These are phyloP conservation scores for Apotomis betuletana DNA, from an alignment of 2,888 invertebrate genomes.

Conservation along the genomic window DNA sequence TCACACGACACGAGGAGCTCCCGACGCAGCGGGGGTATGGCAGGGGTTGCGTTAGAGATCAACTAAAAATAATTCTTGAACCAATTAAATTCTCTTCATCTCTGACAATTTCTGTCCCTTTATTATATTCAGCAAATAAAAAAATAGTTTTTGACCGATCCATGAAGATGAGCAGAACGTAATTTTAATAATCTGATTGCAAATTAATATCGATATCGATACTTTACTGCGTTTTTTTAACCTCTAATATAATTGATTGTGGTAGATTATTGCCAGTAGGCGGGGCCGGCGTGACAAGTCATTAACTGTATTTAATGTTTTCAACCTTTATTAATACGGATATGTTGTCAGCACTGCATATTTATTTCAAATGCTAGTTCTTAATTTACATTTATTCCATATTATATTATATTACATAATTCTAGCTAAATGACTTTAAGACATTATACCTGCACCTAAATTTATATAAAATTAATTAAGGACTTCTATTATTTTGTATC, in stretches of 20 bases:
- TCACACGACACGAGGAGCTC: not conserved
- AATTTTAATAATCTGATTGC: conserved; percentile 4
- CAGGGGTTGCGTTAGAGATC: conserved; percentile 8
- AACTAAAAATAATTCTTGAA: conserved; percentile 10
- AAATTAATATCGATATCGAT: conserved; percentile 20
- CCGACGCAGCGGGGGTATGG: not conserved
- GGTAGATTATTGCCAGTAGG: conserved; percentile 50
- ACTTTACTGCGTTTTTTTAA: conserved; percentile 15
- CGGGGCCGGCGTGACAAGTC: conserved; percentile 63
- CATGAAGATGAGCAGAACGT: too few species aligned
- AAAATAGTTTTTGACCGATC: too few species aligned
- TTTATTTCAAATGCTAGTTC: conserved; percentile 26
- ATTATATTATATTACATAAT: too few species aligned
- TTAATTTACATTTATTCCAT: conserved; percentile 8
- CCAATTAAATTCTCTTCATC: not conserved
- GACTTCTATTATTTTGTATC: too few species aligned
- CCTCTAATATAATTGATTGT: conserved; percentile 11
- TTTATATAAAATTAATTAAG: too few species aligned
- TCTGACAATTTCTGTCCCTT: not conserved
- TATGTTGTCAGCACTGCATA: conserved; percentile 12
- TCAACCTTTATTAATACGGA: conserved; percentile 7
- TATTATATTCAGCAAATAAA: not conserved
- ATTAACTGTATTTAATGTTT: conserved; percentile 52
- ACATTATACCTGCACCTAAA: too few species aligned
- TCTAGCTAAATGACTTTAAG: too few species aligned